Evolutionary conservation across 2,888 invertebrate genomes (phyloP).

Genomic region (Epistrophe grossulariae): DNA sequence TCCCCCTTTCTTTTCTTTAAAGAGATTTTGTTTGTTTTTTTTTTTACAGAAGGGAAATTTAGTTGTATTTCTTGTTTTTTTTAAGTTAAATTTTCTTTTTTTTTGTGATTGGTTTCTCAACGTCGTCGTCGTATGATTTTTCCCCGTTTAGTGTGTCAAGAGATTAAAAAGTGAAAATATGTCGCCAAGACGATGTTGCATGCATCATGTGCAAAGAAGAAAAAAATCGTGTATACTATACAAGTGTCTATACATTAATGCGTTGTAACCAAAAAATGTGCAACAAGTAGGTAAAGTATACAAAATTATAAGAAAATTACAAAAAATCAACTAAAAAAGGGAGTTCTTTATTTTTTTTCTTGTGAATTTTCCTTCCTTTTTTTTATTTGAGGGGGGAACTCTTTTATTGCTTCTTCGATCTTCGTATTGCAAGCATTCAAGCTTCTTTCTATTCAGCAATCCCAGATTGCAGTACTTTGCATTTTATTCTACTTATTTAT

Average conservation of each 20-base stretch:
- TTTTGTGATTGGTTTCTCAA: conserved; percentile 46
- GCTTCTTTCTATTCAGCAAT: conserved; percentile 45
- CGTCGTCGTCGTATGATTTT: conserved; percentile 24
- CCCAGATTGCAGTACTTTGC: conserved; percentile 57
- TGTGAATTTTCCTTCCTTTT: conserved; percentile 33
- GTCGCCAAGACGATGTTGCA: conserved; percentile 55
- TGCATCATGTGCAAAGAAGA: conserved; percentile 66
- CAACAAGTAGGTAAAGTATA: conserved; percentile 71
- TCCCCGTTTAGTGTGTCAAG: conserved; percentile 63
- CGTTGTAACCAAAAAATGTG: conserved; percentile 49
- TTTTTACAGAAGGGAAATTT: conserved; percentile 60
- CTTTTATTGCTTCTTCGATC: conserved; percentile 23
- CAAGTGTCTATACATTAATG: conserved; percentile 45
- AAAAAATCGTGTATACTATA: conserved; percentile 50
- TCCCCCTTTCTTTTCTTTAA: conserved; percentile 15
- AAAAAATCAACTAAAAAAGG: conserved; percentile 41
- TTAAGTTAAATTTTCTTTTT: conserved; percentile 66
- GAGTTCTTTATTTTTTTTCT: conserved; percentile 35
- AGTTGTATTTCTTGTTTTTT: conserved; percentile 44
- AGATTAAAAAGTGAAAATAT: conserved; percentile 74
- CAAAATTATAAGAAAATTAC: conserved; percentile 33
- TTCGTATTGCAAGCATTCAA: conserved; percentile 18
- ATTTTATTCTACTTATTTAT: conserved; percentile 16
- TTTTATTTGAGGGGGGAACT: conserved; percentile 22
- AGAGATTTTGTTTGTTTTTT: conserved; percentile 6